Conservation (phyloP, 37 sponge, comb jelly and placozoan species). For the Agelas oroides region DNA sequence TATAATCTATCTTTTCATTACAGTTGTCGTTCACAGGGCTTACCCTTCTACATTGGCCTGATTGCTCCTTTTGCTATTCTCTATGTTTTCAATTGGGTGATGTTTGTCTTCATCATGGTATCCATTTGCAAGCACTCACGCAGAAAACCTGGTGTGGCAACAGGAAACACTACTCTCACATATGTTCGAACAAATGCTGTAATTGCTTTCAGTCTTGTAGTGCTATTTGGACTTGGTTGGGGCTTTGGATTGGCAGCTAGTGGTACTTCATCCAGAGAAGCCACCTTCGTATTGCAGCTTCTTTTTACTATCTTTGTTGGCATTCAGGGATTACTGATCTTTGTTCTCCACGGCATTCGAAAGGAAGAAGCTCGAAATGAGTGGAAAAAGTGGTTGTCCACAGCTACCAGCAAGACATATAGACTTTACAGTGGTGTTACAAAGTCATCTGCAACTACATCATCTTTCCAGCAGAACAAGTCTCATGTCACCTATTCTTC, state of each 20-base stretch:
- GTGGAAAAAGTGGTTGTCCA: slow-evolving; percentile 14
- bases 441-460: not conserved
- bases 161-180: not conserved
- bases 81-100: slow-evolving; percentile 32
- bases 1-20: not conserved
- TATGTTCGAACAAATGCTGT: not conserved
- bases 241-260: slow-evolving; percentile 16
- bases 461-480: too few species aligned
- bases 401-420: not conserved
- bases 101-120: slow-evolving; percentile 21
- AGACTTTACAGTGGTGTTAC: not conserved
- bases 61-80: not conserved
- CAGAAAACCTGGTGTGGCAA: not conserved
- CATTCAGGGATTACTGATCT: not conserved
- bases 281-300: not conserved
- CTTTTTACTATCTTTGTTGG: slow-evolving; percentile 12
- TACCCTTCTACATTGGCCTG: slow-evolving; percentile 23
- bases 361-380: slow-evolving; percentile 14
- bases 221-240: slow-evolving; percentile 36
- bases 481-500: too few species aligned
- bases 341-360: not conserved
- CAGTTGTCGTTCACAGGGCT: slow-evolving; percentile 21
- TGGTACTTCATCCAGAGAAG: not conserved
- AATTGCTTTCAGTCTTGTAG: not conserved
- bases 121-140: not conserved